Percentiles rank a stretch among this genome's conserved stretches.
Conservation (phyloP, 2,797 vertebrate species). For the Eidolon dupreanum region DNA sequence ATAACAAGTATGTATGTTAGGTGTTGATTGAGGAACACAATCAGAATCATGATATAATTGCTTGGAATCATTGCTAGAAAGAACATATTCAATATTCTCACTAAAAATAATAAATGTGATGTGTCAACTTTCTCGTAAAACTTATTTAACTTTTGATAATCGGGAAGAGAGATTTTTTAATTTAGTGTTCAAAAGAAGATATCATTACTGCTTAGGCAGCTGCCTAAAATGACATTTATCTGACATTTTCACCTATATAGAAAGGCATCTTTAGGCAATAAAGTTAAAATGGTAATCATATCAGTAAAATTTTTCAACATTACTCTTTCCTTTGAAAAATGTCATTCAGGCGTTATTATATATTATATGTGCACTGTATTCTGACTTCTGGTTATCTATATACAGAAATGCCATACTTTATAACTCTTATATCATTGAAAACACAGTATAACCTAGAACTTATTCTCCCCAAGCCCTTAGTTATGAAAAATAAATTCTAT, state of each 20-base stretch:
- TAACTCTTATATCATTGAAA: neutral
- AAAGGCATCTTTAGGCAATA: neutral
- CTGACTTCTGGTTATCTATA: neutral
- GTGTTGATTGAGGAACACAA: neutral
- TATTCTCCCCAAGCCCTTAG: neutral
- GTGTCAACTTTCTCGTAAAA: neutral
- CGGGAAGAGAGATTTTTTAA: neutral
- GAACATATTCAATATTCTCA: neutral
- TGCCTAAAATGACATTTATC: constrained; percentile 57
- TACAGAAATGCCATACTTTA: neutral
- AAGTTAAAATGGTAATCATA: constrained; percentile 45
- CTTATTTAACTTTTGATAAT: constrained; percentile 33
- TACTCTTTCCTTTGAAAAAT: constrained; percentile 51
- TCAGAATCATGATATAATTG: neutral
- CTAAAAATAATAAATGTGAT: constrained; percentile 15
- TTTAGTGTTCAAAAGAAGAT: constrained; percentile 44
- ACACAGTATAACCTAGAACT: neutral
- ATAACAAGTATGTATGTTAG: neutral
- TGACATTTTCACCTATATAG: constrained; percentile 59
- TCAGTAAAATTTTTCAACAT: constrained; percentile 23
- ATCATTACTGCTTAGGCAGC: neutral
- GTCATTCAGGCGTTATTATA: neutral
- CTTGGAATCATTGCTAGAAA: constrained; percentile 15
- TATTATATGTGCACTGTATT: neutral
- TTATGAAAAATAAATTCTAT: neutral